These are phyloP conservation scores for Sarcophilus harrisii DNA, from an alignment of 2,797 vertebrate genomes.

Conservation along the genomic window DNA sequence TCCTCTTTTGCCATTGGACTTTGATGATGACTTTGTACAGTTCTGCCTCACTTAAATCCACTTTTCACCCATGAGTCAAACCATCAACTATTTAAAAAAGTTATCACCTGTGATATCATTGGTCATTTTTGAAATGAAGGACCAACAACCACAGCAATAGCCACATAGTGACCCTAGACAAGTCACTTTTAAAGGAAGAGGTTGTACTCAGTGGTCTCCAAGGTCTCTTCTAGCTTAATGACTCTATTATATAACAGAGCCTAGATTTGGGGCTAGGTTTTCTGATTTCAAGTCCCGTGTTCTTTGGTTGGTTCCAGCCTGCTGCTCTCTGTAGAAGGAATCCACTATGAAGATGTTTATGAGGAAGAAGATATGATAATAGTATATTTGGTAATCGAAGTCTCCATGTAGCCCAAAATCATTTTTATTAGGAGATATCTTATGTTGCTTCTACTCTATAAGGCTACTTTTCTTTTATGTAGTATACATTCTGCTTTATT, in stretches of 20 bases:
- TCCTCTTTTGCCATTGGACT: background rate
- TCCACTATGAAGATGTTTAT: too few species aligned
- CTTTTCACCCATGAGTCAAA: background rate
- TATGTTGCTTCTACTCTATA: background rate
- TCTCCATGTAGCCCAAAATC: background rate
- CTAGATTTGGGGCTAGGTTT: background rate
- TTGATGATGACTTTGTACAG: background rate
- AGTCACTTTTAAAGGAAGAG: background rate
- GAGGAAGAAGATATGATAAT: background rate
- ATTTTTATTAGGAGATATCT: background rate
- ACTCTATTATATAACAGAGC: background rate
- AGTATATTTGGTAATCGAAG: background rate
- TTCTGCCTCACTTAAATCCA: background rate
- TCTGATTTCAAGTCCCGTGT: background rate
- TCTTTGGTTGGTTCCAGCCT: background rate
- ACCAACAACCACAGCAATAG: background rate
- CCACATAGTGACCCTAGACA: background rate
- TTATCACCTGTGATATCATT: background rate
- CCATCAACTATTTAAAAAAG: background rate
- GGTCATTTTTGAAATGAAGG: background rate
- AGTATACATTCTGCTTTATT: background rate
- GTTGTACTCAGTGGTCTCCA: background rate
- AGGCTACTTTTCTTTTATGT: background rate
- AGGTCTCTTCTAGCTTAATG: background rate
- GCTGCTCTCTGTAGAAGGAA: background rate